phyloP scores from a whole-genome alignment of 2,113 vertebrate genomes.

The Hemibagrus wyckioides region DNA sequence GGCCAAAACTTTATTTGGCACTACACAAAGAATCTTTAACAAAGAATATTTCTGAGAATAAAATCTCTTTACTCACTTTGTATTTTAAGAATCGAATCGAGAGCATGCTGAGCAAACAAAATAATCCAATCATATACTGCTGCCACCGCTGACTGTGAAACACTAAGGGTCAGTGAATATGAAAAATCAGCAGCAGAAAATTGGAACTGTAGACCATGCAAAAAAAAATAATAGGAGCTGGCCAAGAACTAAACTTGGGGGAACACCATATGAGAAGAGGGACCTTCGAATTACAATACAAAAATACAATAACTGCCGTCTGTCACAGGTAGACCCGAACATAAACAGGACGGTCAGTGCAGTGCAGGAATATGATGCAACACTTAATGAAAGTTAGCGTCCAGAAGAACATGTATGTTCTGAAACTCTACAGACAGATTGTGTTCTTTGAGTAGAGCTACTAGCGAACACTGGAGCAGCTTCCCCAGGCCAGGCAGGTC shows the following conservation, averaged over 20 bases:
- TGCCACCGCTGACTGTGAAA: too few species aligned
- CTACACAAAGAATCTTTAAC: too few species aligned
- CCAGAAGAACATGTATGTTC: background rate
- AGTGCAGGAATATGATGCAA: background rate
- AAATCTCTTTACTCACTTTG: background rate
- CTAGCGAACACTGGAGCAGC: background rate
- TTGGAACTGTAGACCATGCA: background rate
- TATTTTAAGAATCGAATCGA: too few species aligned
- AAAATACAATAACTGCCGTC: background rate
- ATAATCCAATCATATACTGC: too few species aligned
- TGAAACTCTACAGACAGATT: background rate
- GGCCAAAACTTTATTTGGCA: too few species aligned
- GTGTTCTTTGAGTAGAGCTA: background rate
- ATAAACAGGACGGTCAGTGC: background rate
- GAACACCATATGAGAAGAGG: background rate
- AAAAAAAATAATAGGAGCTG: background rate
- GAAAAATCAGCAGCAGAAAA: background rate
- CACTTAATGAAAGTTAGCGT: background rate
- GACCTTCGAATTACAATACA: background rate
- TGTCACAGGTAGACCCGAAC: background rate
- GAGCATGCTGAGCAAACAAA: too few species aligned
- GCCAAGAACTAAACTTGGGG: background rate
- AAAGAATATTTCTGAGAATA: background rate
- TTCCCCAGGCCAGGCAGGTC: background rate
- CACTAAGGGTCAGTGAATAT: too few species aligned